Base-by-base conservation (phyloP, 2,797 vertebrate genomes). In the Microctenopoma lineatum region DNA sequence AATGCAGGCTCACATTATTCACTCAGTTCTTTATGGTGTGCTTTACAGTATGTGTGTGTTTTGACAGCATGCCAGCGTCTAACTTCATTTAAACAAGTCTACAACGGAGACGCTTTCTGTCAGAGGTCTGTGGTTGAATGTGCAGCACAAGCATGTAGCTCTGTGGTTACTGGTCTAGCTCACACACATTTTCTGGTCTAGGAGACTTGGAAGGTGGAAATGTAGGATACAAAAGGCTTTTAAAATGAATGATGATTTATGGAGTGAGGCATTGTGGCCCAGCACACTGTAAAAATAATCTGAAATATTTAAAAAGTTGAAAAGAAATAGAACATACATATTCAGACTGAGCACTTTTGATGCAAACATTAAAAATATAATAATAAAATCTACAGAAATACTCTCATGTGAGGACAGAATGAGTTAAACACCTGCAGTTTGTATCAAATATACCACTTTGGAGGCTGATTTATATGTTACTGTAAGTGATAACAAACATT, bases 131-230 rank as follows among this genome's bases (percentile, higher is more conserved):
- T 26, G 83, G 73, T 78, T 71, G 63, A 53, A 27, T 46, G 66
- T 70, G 65, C 70, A 78, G 75, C 65, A 58, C 32, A 73, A 62
- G 59, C 73, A 75, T 64, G 73, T 56, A 77, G 70, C 55, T 63
- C 54, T 83, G 81, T 63, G 85, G 84, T 86, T 82, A 48, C 12
- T 77, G 72, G 73, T 77, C 39, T 39, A 64, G 75, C 45, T 57
- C 70, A 86, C 79, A 78, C 73, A 78, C 84, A 81, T 76, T 81
- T 84, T 80, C 79, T 80, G 75, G 63, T 83, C 64, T 75, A 45
- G 56, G 67, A 80, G 75, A 59, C 65, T 78, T 46, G 64, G 66
- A 77, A 58, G 69, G 69, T 70, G 61, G 60, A 81, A 66, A 64
- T 59, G 66, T 77, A 67, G 80, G 66, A 83, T 55, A 59, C 45